Base-by-base conservation (phyloP, 2,888 invertebrate species). In the Merodon equestris region DNA sequence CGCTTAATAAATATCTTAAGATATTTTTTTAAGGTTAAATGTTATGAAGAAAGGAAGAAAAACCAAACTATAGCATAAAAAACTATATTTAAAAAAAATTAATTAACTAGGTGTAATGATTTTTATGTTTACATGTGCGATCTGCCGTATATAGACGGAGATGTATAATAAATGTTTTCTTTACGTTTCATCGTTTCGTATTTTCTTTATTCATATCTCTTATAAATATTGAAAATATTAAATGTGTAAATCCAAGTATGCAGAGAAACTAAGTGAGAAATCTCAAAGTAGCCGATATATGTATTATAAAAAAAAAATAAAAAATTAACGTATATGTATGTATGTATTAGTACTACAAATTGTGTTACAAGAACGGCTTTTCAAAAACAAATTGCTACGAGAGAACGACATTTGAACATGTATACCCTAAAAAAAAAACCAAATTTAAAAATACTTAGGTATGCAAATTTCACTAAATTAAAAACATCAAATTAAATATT, bases 1-100 rank as follows among this genome's bases (percentile, higher is more conserved):
- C 72, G 79, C 73, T 79, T 73, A 73, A 54, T 64, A 64, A 70
- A 68, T 74, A 73, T 79, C 73, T 27, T 50, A 60, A 54, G 79
- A 70, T 74, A 64, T 79, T 74, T 79, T 50, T 58, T 54, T 58
- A 58, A 63, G 53, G 12, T 63, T 44, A 40, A 73, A 63, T 38
- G 57, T 64, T 57, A 45, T 17, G 44, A 18, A 45, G 50, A 58
- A 58, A 34, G 17, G 9, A 58, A 48, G 54, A 27, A 38, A 17
- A 19, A 42, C 7, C 45, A 44, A 34, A 19, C 4, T 1, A 27
- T 53, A 7, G 18, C 17, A 7, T 51, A 1, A 27, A 27, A 27
- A 27, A 27, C 42, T 42, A 13, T 42, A 13, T 42, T 7, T 42
- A 42, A 42, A 1, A 42, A 42, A 12, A 42, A 42, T 5, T 10